Evolutionary conservation across 2,888 invertebrate genomes (phyloP).

Genomic region (Antheraea assamensis): DNA sequence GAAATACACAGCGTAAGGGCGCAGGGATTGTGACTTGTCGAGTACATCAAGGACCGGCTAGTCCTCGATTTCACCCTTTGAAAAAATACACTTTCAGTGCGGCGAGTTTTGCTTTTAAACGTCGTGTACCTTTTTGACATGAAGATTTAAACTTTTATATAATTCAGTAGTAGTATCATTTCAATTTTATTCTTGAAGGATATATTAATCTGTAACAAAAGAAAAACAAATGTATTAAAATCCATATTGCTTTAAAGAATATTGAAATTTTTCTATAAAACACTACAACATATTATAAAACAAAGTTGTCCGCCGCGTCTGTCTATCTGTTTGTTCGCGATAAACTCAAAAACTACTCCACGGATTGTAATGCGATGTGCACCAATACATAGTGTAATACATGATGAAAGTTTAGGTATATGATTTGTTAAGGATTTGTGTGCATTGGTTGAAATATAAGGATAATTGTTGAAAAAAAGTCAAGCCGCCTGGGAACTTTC

Average conservation of each 20-base stretch:
- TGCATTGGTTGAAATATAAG: no score
- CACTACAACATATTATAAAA: no score
- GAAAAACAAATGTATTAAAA: slow-evolving; percentile 28
- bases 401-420: no score
- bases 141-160: slow-evolving; percentile 71
- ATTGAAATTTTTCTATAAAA: neutral
- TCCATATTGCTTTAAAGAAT: neutral
- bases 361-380: no score
- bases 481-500: no score
- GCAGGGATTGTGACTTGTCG: slow-evolving; percentile 77
- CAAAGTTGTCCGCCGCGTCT: no score
- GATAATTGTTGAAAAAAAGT: no score
- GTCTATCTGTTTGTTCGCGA: no score
- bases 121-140: slow-evolving; percentile 69
- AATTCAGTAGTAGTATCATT: slow-evolving; percentile 62
- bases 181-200: slow-evolving; percentile 49
- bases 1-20: slow-evolving; percentile 75
- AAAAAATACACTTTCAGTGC: slow-evolving; percentile 73
- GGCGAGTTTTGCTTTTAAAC: slow-evolving; percentile 57
- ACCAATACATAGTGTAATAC: no score
- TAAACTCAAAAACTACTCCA: no score
- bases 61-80: slow-evolving; percentile 77
- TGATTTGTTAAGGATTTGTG: no score
- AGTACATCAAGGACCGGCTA: slow-evolving; percentile 81
- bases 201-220: slow-evolving; percentile 67